phyloP scores from a whole-genome alignment of 2,113 vertebrate genomes.

The Stictonetta naevosa region DNA sequence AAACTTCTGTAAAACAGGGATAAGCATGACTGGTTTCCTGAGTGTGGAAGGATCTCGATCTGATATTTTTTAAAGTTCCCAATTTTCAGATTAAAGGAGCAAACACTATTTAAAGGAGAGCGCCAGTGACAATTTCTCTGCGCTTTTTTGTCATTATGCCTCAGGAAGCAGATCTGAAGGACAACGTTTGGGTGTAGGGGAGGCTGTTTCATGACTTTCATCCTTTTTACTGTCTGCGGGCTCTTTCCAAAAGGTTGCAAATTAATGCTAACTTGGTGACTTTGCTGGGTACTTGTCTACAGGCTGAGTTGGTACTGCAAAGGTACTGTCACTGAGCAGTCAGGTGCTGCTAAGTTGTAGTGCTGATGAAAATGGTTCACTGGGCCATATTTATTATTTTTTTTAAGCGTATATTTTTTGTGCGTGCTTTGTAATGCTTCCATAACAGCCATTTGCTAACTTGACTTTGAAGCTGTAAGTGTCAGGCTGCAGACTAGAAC shows the following conservation, averaged over 20 bases:
- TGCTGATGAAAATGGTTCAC: neutral
- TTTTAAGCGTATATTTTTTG: neutral
- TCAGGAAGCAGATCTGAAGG: neutral
- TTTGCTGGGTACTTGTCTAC: neutral
- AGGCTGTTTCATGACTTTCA: neutral
- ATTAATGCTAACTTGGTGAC: neutral
- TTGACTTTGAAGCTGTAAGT: neutral
- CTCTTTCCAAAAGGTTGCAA: neutral
- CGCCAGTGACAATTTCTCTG: neutral
- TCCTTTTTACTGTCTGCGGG: neutral
- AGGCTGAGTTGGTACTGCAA: neutral
- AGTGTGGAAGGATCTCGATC: neutral
- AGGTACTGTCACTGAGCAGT: neutral
- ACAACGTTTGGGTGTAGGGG: neutral
- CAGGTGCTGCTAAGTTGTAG: neutral
- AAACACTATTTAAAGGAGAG: neutral
- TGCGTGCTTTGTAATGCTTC: neutral
- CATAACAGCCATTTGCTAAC: neutral
- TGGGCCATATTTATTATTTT: rapidly evolving
- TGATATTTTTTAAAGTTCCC: neutral
- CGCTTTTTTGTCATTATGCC: neutral
- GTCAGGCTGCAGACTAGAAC: neutral
- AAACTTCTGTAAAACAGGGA: neutral
- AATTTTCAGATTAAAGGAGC: neutral
- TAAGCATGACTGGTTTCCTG: neutral